Evolutionary conservation across 2,113 vertebrate species (phyloP).

Genomic region (Tympanuchus pallidicinctus): DNA sequence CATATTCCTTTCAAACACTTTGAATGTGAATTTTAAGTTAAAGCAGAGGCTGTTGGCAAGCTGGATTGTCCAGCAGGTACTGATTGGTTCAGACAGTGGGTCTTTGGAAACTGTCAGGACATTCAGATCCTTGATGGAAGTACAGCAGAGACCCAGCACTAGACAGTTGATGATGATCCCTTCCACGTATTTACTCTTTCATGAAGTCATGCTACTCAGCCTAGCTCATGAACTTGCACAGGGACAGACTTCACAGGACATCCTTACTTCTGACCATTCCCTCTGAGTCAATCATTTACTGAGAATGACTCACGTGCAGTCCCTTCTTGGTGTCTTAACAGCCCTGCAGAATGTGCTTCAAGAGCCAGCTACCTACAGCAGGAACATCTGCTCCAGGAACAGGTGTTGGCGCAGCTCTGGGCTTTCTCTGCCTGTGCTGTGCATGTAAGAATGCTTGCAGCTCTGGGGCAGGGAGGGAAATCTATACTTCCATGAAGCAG

Average conservation of each 20-base stretch:
- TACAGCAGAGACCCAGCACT: not conserved
- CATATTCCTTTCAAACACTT: not conserved
- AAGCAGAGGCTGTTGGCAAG: not conserved
- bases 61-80: not conserved
- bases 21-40: not conserved
- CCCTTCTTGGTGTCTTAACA: accelerated
- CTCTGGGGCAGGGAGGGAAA: not conserved
- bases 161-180: not conserved
- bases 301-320: not conserved
- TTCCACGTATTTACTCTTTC: not conserved
- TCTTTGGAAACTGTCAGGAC: not conserved
- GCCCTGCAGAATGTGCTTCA: not conserved
- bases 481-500: not conserved
- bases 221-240: not conserved
- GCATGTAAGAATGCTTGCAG: not conserved
- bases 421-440: accelerated
- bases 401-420: not conserved
- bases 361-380: not conserved
- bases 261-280: not conserved
- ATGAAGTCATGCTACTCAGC: accelerated
- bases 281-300: not conserved
- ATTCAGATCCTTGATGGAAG: not conserved
- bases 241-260: not conserved
- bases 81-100: not conserved
- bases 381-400: not conserved